These are phyloP conservation scores for Stigmatopora argus DNA, from an alignment of 2,113 vertebrate species.

Conservation along the genomic window DNA sequence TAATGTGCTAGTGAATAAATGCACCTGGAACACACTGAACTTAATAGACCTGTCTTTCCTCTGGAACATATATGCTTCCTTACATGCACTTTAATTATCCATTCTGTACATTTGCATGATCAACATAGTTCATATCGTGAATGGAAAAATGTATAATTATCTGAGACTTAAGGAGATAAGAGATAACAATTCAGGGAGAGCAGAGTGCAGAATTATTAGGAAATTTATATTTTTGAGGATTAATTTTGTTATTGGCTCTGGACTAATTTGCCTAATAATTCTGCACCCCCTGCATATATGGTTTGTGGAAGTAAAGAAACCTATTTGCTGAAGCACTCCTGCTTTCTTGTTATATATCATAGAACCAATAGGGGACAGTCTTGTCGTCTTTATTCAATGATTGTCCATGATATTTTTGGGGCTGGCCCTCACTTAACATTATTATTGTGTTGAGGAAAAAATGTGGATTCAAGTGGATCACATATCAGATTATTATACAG, in stretches of 20 bases:
- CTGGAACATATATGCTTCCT: constrained; percentile 17
- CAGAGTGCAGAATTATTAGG: too few species aligned
- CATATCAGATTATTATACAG: not conserved
- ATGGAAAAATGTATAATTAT: constrained; percentile 28
- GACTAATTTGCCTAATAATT: too few species aligned
- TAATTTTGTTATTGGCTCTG: too few species aligned
- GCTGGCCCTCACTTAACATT: not conserved
- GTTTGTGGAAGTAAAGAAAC: not conserved
- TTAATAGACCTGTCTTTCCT: not conserved
- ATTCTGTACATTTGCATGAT: not conserved
- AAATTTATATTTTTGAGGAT: too few species aligned
- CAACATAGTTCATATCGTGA: not conserved
- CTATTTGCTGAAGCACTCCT: not conserved
- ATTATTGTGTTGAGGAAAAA: not conserved
- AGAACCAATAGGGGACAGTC: constrained; percentile 44
- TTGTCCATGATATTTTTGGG: constrained; percentile 25
- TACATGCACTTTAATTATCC: not conserved
- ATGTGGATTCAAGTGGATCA: not conserved
- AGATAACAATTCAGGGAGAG: constrained; percentile 18
- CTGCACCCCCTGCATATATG: constrained; percentile 22
- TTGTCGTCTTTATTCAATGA: not conserved
- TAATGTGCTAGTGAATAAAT: constrained; percentile 15
- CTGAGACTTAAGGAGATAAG: constrained; percentile 26
- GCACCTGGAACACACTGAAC: constrained; percentile 72
- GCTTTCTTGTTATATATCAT: constrained; percentile 6